Percentiles rank a stretch among this genome's conserved stretches.
Evolutionary conservation across 2,888 invertebrate species (phyloP).

Genomic region (Caradrina clavipalpis): DNA sequence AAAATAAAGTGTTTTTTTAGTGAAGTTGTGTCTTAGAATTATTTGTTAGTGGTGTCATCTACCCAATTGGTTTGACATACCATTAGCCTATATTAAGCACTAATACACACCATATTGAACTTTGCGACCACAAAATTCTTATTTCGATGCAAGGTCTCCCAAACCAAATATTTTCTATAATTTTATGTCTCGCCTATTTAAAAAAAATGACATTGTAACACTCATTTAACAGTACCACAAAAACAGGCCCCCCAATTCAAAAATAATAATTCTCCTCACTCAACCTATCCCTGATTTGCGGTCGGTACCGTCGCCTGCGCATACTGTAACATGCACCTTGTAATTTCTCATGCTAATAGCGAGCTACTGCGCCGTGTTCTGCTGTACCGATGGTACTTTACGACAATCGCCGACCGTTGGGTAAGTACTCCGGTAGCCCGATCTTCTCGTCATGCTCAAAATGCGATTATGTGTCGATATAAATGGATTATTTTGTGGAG

Average conservation of each 20-base stretch:
- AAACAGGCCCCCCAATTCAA: background rate
- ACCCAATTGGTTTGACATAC: too few relatives aligned
- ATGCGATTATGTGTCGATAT: constrained; percentile 13
- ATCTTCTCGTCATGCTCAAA: constrained; percentile 15
- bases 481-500: background rate
- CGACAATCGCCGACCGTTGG: constrained; percentile 26
- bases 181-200: too few relatives aligned
- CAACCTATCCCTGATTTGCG: constrained; percentile 21
- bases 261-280: background rate
- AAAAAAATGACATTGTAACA: too few relatives aligned
- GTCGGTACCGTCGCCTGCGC: constrained; percentile 51
- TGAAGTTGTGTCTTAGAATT: too few relatives aligned
- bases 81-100: too few relatives aligned
- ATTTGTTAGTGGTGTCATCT: too few relatives aligned
- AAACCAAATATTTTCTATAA: too few relatives aligned
- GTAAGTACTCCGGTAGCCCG: constrained; percentile 39
- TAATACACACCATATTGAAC: too few relatives aligned
- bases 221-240: background rate
- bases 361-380: constrained; percentile 62
- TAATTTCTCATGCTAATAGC: constrained; percentile 74
- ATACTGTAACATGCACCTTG: constrained; percentile 60
- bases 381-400: constrained; percentile 54
- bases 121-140: too few relatives aligned
- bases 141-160: too few relatives aligned
- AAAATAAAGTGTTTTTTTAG: too few relatives aligned